Conservation (phyloP, 2,888 invertebrate genomes). For the Adelognathus sp. region DNA sequence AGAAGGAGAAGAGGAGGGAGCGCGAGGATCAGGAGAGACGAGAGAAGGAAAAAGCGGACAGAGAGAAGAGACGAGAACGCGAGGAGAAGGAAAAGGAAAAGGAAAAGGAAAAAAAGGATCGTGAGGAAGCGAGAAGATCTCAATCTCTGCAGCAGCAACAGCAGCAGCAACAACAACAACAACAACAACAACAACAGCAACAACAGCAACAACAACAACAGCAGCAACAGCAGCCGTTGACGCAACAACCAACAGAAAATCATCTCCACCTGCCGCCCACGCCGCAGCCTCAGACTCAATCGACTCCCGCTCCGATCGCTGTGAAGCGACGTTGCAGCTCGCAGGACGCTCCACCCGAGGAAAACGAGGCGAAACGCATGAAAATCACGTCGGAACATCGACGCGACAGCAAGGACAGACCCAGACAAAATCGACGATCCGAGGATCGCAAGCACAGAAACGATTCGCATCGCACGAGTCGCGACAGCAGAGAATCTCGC, state of each 20-base stretch:
- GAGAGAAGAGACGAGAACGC: constrained; percentile 75
- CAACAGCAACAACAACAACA: constrained; percentile 51
- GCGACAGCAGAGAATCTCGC: constrained; percentile 68
- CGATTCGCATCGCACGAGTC: constrained; percentile 78
- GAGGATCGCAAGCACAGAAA: constrained; percentile 79
- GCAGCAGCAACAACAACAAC: constrained; percentile 64
- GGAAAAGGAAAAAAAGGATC: constrained; percentile 79
- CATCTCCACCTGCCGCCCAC: constrained; percentile 70
- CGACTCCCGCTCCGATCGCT: constrained; percentile 85
- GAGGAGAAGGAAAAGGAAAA: constrained; percentile 81
- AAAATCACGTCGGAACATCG: constrained; percentile 84
- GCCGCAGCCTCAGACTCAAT: constrained; percentile 66
- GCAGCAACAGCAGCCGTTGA: constrained; percentile 56
- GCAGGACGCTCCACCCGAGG: constrained; percentile 86
- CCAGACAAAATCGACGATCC: constrained; percentile 77
- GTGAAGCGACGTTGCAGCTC: constrained; percentile 90
- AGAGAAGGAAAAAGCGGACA: constrained; percentile 73
- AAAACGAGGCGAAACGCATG: constrained; percentile 84
- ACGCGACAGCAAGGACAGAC: constrained; percentile 88
- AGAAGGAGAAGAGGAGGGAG: constrained; percentile 75
- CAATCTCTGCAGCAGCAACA: constrained; percentile 60
- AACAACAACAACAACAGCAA: constrained; percentile 65
- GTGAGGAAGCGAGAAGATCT: constrained; percentile 77
- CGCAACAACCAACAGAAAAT: constrained; percentile 75
- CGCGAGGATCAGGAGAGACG: constrained; percentile 81